Conservation (phyloP, 2,888 invertebrate genomes). For the Microchrysa polita region DNA sequence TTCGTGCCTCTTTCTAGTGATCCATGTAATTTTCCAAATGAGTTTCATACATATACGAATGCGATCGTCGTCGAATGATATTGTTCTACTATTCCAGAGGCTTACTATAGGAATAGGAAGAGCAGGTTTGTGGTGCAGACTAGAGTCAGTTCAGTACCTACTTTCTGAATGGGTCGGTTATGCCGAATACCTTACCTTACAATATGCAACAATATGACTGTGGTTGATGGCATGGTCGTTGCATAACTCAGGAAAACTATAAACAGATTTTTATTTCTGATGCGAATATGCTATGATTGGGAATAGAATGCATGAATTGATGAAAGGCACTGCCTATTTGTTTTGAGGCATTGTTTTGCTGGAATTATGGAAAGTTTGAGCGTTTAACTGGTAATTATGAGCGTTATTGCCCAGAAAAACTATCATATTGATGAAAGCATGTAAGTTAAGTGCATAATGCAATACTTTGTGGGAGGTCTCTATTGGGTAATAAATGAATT, state of each 20-base stretch:
- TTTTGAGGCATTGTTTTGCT: constrained; percentile 19
- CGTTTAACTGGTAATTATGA: no score
- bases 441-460: no score
- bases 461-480: no score
- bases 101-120: background rate
- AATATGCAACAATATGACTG: no score
- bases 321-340: constrained; percentile 3
- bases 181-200: no score
- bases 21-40: constrained; percentile 31
- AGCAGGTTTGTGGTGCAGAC: constrained; percentile 15
- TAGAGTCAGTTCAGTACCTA: background rate
- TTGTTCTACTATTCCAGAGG: constrained; percentile 23
- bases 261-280: constrained; percentile 15
- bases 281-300: constrained; percentile 21
- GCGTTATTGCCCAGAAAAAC: no score
- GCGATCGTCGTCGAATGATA: constrained; percentile 34
- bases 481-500: no score
- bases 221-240: background rate
- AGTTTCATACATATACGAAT: background rate
- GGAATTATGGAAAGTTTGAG: no score
- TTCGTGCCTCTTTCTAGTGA: constrained; percentile 3
- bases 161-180: no score
- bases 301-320: constrained; percentile 30
- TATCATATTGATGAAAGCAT: no score
- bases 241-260: constrained; percentile 28